Percentiles rank a stretch among this genome's conserved stretches.
Evolutionary conservation across 2,888 invertebrate species (phyloP).

Genomic region (Noctua pronuba): DNA sequence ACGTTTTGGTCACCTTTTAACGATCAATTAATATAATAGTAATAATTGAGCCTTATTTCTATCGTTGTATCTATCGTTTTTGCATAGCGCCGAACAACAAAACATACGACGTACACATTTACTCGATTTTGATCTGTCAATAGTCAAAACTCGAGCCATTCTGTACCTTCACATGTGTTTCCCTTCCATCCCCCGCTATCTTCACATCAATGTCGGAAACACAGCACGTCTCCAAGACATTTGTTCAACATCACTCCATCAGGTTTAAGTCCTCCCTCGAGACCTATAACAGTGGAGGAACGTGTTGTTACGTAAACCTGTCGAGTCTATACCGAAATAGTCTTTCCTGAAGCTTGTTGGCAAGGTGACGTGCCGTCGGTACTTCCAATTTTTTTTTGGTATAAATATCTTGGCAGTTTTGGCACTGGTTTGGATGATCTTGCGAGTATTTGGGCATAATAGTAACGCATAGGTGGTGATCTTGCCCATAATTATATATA

Average conservation of each 20-base stretch:
- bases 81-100: not conserved
- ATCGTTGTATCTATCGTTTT: not conserved
- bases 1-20: not conserved
- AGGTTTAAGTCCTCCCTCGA: constrained; percentile 44
- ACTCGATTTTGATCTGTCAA: not conserved
- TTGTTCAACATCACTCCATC: constrained; percentile 50
- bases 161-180: not conserved
- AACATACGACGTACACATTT: not conserved
- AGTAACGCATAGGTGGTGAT: not conserved
- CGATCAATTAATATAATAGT: not conserved
- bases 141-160: not conserved
- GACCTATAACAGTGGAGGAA: constrained; percentile 24
- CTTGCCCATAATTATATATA: not conserved
- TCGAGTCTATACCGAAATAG: constrained; percentile 33
- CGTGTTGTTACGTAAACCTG: constrained; percentile 25
- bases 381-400: constrained; percentile 1
- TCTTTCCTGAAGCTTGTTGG: constrained; percentile 28
- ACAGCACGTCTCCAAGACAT: constrained; percentile 45
- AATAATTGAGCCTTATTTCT: not conserved
- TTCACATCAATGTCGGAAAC: constrained; percentile 11
- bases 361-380: constrained; percentile 21
- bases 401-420: constrained; percentile 38
- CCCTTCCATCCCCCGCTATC: not conserved
- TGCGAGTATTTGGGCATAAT: not conserved
- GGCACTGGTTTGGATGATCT: constrained; percentile 13